phyloP scores from a whole-genome alignment of 2,113 vertebrate species.

The Hyaena hyaena region DNA sequence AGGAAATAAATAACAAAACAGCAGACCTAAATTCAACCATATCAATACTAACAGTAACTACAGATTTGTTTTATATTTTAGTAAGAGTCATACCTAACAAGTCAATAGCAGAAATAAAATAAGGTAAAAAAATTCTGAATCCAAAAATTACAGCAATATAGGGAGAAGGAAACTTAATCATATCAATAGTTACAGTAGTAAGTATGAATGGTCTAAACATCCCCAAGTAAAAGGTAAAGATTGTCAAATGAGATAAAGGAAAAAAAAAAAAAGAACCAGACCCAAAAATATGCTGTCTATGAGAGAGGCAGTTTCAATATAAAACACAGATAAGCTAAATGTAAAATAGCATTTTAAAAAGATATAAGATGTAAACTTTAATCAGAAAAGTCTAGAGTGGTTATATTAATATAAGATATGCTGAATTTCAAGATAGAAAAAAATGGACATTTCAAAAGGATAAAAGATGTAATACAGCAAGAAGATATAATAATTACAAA shows the following conservation, averaged over 20 bases:
- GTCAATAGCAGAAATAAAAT: not conserved
- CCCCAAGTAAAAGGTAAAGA: not conserved
- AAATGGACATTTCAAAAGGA: not conserved
- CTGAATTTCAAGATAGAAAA: slow-evolving; percentile 17
- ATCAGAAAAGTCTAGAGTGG: not conserved
- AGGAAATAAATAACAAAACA: not conserved
- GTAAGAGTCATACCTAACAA: not conserved
- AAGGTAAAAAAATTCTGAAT: not conserved
- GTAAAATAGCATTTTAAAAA: not conserved
- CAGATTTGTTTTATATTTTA: not conserved
- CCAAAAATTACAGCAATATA: not conserved
- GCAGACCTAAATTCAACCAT: not conserved
- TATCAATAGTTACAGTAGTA: slow-evolving; percentile 11
- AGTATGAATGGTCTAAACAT: not conserved
- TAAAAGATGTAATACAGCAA: not conserved
- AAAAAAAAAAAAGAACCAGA: not conserved
- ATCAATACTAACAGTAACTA: not conserved
- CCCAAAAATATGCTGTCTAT: not conserved
- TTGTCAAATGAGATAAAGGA: not conserved
- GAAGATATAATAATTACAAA: not conserved
- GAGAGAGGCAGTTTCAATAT: not conserved
- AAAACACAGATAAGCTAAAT: not conserved
- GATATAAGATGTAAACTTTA: not conserved
- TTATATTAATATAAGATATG: not conserved
- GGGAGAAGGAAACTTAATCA: not conserved